phyloP scores from a whole-genome alignment of 2,797 vertebrate species.

The Discoglossus pictus region DNA sequence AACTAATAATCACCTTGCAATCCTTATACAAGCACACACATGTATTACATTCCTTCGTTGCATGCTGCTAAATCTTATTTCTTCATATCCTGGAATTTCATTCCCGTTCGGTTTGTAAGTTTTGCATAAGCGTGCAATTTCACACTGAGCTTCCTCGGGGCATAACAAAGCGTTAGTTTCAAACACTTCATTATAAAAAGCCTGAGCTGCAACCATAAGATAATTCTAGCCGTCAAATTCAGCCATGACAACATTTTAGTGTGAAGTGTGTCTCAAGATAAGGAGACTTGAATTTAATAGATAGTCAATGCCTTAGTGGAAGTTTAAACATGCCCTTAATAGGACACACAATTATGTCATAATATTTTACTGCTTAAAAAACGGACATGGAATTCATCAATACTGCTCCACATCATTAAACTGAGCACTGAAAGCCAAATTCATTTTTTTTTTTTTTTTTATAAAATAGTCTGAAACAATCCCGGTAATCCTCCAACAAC shows the following conservation, averaged over 20 bases:
- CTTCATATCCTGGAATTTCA: not conserved
- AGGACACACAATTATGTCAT: too few species aligned
- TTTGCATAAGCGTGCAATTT: conserved; percentile 19
- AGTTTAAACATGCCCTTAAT: too few species aligned
- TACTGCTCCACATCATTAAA: too few species aligned
- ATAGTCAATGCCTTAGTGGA: too few species aligned
- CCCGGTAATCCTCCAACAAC: too few species aligned
- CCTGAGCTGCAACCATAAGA: conserved; percentile 2
- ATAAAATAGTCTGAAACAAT: too few species aligned
- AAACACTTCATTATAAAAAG: conserved; percentile 8
- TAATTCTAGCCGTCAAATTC: conserved; percentile 3
- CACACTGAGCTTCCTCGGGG: conserved; percentile 9
- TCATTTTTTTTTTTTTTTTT: too few species aligned
- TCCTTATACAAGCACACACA: conserved; percentile 16
- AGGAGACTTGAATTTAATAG: not conserved
- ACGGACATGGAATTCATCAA: too few species aligned
- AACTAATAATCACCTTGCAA: not conserved
- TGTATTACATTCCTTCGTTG: conserved; percentile 6
- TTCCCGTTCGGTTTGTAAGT: conserved; percentile 1
- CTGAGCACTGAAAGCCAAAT: too few species aligned
- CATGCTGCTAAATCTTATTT: not conserved
- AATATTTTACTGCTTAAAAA: too few species aligned
- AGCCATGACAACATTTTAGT: not conserved
- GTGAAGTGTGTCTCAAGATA: not conserved
- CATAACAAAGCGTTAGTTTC: conserved; percentile 5